Percentiles rank a stretch among this genome's conserved stretches.
These are phyloP conservation scores for Polydrusus tereticollis DNA, from an alignment of 2,888 invertebrate species.

Conservation along the genomic window DNA sequence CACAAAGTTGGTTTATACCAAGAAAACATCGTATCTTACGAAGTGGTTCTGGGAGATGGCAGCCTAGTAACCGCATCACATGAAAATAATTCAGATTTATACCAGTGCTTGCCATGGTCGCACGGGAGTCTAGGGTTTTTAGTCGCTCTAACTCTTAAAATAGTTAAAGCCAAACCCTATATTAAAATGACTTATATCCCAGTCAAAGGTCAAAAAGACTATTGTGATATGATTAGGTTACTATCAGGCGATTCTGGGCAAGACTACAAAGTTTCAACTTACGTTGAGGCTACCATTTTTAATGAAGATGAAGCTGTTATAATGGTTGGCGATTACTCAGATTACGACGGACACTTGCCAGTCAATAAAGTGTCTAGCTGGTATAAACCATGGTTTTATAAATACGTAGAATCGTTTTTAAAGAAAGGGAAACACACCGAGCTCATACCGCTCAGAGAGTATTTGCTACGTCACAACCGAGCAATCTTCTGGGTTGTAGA, in stretches of 20 bases:
- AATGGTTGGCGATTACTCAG: slow-evolving; percentile 76
- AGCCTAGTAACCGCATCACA: slow-evolving; percentile 71
- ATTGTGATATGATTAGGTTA: slow-evolving; percentile 74
- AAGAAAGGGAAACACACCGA: slow-evolving; percentile 70
- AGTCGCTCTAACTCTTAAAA: slow-evolving; percentile 74
- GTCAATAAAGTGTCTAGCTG: slow-evolving; percentile 74
- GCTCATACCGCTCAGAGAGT: slow-evolving; percentile 75
- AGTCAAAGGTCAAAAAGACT: slow-evolving; percentile 73
- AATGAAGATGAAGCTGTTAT: slow-evolving; percentile 73
- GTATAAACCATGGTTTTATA: slow-evolving; percentile 83
- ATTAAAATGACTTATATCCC: slow-evolving; percentile 76
- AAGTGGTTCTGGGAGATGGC: slow-evolving; percentile 76
- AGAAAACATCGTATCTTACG: slow-evolving; percentile 76
- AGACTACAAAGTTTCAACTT: slow-evolving; percentile 71
- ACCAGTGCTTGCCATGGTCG: slow-evolving; percentile 75
- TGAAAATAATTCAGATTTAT: slow-evolving; percentile 72
- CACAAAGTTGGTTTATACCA: slow-evolving; percentile 80
- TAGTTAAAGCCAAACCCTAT: slow-evolving; percentile 74
- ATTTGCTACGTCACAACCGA: slow-evolving; percentile 75
- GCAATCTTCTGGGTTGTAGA: slow-evolving; percentile 82
- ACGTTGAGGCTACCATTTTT: slow-evolving; percentile 77
- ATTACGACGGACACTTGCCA: slow-evolving; percentile 69
- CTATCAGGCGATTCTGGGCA: slow-evolving; percentile 71
- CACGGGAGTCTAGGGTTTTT: slow-evolving; percentile 78
- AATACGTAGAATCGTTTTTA: slow-evolving; percentile 74